A percentile compares a stretch with the other conserved stretches of the same genome.
Evolutionary conservation across 2,888 invertebrate genomes (phyloP).

Genomic region (Morpho achilles): DNA sequence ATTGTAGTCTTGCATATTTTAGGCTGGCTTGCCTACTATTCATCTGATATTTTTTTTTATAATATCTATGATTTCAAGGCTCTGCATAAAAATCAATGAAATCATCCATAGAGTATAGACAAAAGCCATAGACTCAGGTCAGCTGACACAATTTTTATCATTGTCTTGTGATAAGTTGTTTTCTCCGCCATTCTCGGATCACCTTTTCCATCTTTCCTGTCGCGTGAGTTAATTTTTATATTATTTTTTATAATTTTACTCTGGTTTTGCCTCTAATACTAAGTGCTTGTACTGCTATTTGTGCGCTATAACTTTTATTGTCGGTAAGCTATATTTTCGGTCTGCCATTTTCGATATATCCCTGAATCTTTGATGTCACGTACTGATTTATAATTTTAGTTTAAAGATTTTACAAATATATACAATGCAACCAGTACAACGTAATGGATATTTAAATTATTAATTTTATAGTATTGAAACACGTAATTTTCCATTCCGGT

Average conservation of each 20-base stretch:
- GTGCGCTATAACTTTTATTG: slow-evolving; percentile 37
- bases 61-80: too few relatives aligned
- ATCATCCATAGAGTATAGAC: slow-evolving; percentile 44
- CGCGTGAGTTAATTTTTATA: slow-evolving; percentile 57
- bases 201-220: slow-evolving; percentile 73
- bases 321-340: slow-evolving; percentile 7
- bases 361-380: slow-evolving; percentile 22
- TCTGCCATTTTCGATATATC: slow-evolving; percentile 17
- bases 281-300: slow-evolving; percentile 48
- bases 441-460: too few relatives aligned
- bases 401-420: too few relatives aligned
- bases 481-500: slow-evolving; percentile 5
- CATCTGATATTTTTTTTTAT: too few relatives aligned
- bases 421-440: too few relatives aligned
- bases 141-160: slow-evolving; percentile 78
- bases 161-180: slow-evolving; percentile 78
- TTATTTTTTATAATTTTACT: slow-evolving; percentile 41
- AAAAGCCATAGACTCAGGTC: slow-evolving; percentile 66
- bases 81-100: slow-evolving; percentile 47
- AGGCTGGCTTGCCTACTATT: too few relatives aligned
- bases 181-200: slow-evolving; percentile 76
- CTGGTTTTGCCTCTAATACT: slow-evolving; percentile 34
- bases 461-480: too few relatives aligned
- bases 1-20: too few relatives aligned
- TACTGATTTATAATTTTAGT: slow-evolving; percentile 9